Conservation (phyloP, 2,113 vertebrate species). For the Pseudopodoces humilis region DNA sequence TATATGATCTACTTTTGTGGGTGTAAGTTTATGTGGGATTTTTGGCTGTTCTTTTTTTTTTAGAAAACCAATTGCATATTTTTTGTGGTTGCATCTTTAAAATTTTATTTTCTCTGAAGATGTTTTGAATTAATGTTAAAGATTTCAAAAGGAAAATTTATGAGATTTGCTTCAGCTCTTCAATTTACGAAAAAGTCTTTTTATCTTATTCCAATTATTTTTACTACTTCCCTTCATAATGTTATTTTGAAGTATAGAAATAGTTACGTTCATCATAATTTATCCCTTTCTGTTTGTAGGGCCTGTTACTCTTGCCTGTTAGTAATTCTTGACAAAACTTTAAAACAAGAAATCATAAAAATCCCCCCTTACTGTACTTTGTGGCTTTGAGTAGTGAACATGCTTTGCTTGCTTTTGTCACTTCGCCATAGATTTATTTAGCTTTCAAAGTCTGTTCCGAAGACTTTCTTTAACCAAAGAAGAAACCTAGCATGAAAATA, state of each 20-base stretch:
- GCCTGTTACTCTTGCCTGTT: neutral
- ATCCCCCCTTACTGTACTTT: neutral
- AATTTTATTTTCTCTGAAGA: neutral
- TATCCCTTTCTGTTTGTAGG: neutral
- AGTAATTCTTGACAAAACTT: neutral
- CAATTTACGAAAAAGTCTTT: neutral
- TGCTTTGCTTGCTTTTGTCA: neutral
- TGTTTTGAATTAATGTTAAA: neutral
- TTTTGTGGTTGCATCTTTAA: neutral
- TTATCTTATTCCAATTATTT: neutral
- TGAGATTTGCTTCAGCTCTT: neutral
- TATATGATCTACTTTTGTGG: neutral
- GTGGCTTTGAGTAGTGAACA: neutral
- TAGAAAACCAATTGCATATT: neutral
- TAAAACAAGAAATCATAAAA: neutral
- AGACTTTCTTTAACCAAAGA: neutral
- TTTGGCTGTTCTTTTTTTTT: neutral
- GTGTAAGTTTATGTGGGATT: neutral
- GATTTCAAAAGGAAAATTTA: neutral
- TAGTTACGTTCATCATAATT: neutral
- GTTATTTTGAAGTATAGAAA: neutral
- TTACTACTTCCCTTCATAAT: neutral
- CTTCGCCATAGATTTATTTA: neutral
- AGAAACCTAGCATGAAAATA: neutral
- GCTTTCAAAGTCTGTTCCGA: neutral